A percentile compares a stretch with the other conserved stretches of the same genome.
phyloP scores from a whole-genome alignment of 2,888 invertebrate genomes.

The Itoplectis maculator region DNA sequence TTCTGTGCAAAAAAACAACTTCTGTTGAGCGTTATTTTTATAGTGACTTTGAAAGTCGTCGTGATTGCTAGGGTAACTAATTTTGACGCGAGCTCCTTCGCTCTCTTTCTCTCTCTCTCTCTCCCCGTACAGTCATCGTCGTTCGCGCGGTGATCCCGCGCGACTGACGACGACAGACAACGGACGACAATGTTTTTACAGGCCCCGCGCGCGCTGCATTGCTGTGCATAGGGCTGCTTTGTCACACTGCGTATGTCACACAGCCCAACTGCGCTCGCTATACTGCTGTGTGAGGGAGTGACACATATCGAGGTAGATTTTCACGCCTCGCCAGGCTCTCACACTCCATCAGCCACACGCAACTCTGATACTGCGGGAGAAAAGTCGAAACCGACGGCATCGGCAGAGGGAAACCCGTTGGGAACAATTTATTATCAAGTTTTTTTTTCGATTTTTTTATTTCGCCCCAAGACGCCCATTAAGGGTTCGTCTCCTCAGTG shows the following conservation, averaged over 20 bases:
- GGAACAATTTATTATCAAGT: neutral
- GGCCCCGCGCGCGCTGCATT: constrained; percentile 5
- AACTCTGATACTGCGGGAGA: too few species aligned
- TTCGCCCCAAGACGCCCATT: constrained; percentile 9
- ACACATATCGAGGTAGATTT: constrained; percentile 51
- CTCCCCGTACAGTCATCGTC: too few species aligned
- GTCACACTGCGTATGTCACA: neutral
- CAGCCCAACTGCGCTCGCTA: neutral
- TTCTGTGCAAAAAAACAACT: too few species aligned
- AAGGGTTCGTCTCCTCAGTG: neutral
- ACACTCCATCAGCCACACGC: constrained; percentile 2
- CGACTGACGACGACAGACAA: neutral
- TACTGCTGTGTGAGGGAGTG: too few species aligned
- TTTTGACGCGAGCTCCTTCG: too few species aligned
- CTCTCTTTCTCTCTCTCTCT: too few species aligned
- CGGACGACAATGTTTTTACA: constrained; percentile 54
- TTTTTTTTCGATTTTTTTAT: constrained; percentile 33
- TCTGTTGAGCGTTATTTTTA: too few species aligned
- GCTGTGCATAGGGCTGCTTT: neutral
- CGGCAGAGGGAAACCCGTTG: constrained; percentile 3
- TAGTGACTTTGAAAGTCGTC: too few species aligned
- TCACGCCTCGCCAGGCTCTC: constrained; percentile 46
- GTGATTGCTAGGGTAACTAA: too few species aligned
- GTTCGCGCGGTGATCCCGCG: neutral
- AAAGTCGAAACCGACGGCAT: neutral